A percentile compares a stretch with the other conserved stretches of the same genome.
Evolutionary conservation across 2,888 invertebrate genomes (phyloP).

Genomic region (Lasioglossum leucozonium): DNA sequence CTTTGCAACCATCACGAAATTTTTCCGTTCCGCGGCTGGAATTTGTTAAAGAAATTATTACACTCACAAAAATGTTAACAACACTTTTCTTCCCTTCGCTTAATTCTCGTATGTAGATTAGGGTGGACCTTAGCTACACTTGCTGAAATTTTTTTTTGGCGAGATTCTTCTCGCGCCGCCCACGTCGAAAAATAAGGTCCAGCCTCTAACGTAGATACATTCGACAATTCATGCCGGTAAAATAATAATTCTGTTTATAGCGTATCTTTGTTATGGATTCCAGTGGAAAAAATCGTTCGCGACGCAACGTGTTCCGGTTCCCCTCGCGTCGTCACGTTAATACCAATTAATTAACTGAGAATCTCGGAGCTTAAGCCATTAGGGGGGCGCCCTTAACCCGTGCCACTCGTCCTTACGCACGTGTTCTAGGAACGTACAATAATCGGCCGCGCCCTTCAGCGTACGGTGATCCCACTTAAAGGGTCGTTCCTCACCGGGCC

Average conservation of each 20-base stretch:
- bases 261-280: neutral
- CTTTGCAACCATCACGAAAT: no score
- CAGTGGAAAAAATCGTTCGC: neutral
- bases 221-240: neutral
- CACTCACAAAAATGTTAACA: no score
- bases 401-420: slow-evolving; percentile 53
- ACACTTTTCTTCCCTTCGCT: no score
- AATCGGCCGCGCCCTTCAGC: slow-evolving; percentile 67
- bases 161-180: no score
- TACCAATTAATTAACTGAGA: slow-evolving; percentile 72
- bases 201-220: no score
- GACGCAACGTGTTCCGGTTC: neutral
- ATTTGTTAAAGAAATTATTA: no score
- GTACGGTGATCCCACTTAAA: slow-evolving; percentile 64
- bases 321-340: slow-evolving; percentile 62
- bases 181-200: no score
- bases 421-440: slow-evolving; percentile 65
- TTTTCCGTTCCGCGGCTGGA: no score
- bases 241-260: neutral
- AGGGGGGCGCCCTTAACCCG: slow-evolving; percentile 51
- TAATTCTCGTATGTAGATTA: no score
- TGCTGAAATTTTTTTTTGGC: no score
- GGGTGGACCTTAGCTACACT: no score
- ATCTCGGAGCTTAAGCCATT: slow-evolving; percentile 71
- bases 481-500: slow-evolving; percentile 57